Percentiles rank a stretch among this genome's conserved stretches.
These are phyloP conservation scores for Squalus acanthias DNA, from an alignment of 2,797 vertebrate species.

Conservation along the genomic window DNA sequence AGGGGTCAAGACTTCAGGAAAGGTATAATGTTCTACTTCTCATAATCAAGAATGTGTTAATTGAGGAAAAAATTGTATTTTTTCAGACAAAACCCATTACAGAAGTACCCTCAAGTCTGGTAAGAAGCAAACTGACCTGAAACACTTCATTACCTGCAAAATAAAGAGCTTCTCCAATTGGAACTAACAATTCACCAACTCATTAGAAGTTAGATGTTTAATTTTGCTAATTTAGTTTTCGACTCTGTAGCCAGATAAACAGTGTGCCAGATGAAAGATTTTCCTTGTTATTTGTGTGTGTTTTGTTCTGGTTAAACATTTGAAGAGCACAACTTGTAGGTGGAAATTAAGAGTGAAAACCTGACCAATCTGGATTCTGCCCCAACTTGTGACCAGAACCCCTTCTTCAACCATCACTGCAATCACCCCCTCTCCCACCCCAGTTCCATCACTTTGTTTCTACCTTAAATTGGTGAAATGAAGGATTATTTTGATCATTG, in stretches of 20 bases:
- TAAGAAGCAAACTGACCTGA: neutral
- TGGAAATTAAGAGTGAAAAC: neutral
- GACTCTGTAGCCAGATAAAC: neutral
- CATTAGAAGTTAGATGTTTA: neutral
- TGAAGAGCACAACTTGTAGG: neutral
- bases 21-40: constrained; percentile 63
- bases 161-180: neutral
- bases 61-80: neutral
- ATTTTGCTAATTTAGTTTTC: neutral
- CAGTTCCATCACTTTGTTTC: neutral
- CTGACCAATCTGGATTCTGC: neutral
- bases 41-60: neutral
- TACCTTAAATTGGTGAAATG: neutral
- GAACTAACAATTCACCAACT: neutral
- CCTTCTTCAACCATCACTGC: neutral
- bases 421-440: neutral
- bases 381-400: neutral
- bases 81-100: neutral
- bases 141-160: neutral
- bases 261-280: neutral
- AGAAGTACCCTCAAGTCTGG: neutral
- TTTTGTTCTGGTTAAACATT: neutral
- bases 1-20: constrained; percentile 96
- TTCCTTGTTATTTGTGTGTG: neutral
- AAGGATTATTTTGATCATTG: neutral